Conservation (phyloP, 2,888 invertebrate genomes). For the Lamproptera curius region DNA sequence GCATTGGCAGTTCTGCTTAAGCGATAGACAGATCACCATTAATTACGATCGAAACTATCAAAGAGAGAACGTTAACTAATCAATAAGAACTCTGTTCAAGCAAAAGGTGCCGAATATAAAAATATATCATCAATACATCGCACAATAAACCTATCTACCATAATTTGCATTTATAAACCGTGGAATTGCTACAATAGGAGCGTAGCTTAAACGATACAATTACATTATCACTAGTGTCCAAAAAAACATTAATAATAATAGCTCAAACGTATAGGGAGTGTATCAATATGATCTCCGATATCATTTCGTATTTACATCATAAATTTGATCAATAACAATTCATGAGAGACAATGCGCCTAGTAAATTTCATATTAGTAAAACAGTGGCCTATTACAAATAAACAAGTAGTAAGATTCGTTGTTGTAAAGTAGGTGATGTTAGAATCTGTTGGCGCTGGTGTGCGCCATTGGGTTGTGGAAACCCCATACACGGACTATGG, state of each 20-base stretch:
- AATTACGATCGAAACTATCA: neutral
- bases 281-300: neutral
- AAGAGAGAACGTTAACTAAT: neutral
- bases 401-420: neutral
- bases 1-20: slow-evolving; percentile 4
- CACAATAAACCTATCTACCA: slow-evolving; percentile 13
- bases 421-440: slow-evolving; percentile 15
- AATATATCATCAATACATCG: slow-evolving; percentile 17
- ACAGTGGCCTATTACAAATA: neutral
- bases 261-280: neutral
- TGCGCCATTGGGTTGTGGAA: slow-evolving; percentile 67
- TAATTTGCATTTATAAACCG: neutral
- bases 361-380: neutral
- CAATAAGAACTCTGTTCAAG: neutral
- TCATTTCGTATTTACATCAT: slow-evolving; percentile 12
- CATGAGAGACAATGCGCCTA: neutral
- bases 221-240: too few species aligned
- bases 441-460: slow-evolving; percentile 66
- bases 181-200: neutral
- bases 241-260: too few species aligned
- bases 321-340: slow-evolving; percentile 9
- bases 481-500: slow-evolving; percentile 69
- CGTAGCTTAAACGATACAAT: too few species aligned
- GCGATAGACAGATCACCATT: slow-evolving; percentile 14
- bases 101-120: slow-evolving; percentile 13